Conservation (phyloP, 2,797 vertebrate species). For the Botia almorhae region DNA sequence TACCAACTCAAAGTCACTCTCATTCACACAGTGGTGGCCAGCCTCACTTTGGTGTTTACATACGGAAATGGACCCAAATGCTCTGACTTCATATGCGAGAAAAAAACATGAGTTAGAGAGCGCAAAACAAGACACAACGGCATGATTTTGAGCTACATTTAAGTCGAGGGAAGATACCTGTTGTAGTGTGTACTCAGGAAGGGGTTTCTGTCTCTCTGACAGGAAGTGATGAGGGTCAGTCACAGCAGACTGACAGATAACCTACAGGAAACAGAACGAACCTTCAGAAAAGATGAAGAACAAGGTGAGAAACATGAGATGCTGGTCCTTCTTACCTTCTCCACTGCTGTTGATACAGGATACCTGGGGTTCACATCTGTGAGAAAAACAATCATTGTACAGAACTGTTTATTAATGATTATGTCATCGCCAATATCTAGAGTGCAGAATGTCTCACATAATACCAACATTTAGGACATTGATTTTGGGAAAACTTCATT, state of each 20-base stretch:
- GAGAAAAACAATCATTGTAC: neutral
- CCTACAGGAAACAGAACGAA: constrained; percentile 55
- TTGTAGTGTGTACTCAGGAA: constrained; percentile 67
- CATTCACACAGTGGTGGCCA: constrained; percentile 76
- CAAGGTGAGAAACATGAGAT: neutral
- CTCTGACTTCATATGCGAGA: constrained; percentile 63
- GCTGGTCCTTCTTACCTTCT: constrained; percentile 66
- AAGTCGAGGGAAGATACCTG: constrained; percentile 60
- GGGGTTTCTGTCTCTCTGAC: constrained; percentile 60
- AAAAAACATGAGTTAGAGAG: constrained; percentile 44
- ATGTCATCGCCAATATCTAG: no score
- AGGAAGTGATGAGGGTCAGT: constrained; percentile 58
- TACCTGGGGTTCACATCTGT: constrained; percentile 67
- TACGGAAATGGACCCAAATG: constrained; percentile 62
- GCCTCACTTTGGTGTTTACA: constrained; percentile 68
- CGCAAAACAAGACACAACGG: neutral
- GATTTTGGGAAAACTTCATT: no score
- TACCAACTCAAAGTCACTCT: constrained; percentile 7
- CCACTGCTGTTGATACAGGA: constrained; percentile 67
- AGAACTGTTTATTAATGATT: neutral
- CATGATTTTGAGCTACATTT: neutral
- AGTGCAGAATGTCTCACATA: no score
- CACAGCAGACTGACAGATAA: constrained; percentile 56
- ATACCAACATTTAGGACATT: no score
- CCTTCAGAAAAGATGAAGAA: constrained; percentile 4